Evolutionary conservation across 2,888 invertebrate species (phyloP).

Genomic region (Torymus auratus): DNA sequence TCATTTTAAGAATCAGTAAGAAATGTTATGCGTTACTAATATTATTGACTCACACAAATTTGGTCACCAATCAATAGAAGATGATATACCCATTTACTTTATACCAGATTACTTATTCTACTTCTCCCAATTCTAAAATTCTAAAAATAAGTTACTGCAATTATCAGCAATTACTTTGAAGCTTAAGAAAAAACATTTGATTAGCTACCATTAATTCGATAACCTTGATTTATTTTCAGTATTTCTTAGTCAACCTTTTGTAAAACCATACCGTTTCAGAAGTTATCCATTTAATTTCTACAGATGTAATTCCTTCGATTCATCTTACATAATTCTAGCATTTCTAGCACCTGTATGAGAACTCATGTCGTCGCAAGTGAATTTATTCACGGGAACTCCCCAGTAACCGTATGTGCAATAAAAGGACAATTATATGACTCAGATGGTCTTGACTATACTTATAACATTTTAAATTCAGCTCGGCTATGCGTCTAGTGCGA

Average conservation of each 20-base stretch:
- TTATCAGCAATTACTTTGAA: not conserved
- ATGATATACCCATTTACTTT: too few relatives aligned
- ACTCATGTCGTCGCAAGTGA: not conserved
- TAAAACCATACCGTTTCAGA: too few relatives aligned
- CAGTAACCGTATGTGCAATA: not conserved
- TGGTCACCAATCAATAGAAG: too few relatives aligned
- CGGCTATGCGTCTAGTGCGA: not conserved
- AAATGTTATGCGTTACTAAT: too few relatives aligned
- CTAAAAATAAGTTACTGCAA: not conserved
- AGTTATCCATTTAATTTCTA: too few relatives aligned
- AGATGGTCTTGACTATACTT: conserved; percentile 17
- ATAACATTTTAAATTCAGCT: conserved; percentile 9
- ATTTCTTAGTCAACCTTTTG: too few relatives aligned
- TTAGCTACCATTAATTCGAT: not conserved
- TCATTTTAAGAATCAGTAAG: too few relatives aligned
- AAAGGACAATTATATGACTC: conserved; percentile 31
- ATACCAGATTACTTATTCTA: too few relatives aligned
- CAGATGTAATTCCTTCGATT: not conserved
- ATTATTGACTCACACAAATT: too few relatives aligned
- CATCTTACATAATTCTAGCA: conserved; percentile 8
- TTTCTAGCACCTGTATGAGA: conserved; percentile 20
- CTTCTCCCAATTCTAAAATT: too few relatives aligned
- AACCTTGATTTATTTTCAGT: not conserved
- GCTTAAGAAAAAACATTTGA: not conserved
- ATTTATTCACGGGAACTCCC: conserved; percentile 6